Evolutionary conservation across 2,113 vertebrate genomes (phyloP).

Genomic region (Protomyctophum bolini): DNA sequence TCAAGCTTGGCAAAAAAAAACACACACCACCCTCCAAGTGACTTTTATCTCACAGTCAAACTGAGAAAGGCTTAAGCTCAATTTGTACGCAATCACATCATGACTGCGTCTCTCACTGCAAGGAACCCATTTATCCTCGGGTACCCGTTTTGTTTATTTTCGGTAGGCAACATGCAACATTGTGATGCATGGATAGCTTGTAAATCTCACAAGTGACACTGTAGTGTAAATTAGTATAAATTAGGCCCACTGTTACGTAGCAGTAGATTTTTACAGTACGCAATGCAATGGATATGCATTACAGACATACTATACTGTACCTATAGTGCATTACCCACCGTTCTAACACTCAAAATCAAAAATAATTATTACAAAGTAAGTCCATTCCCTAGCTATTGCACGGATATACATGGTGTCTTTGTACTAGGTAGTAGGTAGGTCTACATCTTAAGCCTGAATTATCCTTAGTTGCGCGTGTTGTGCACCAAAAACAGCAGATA

Average conservation of each 20-base stretch:
- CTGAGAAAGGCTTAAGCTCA: conserved; percentile 6
- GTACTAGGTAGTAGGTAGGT: conserved; percentile 33
- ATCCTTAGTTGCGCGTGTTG: no score
- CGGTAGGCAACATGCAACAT: no score
- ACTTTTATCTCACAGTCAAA: conserved; percentile 42
- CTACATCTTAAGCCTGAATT: no score
- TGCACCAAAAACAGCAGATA: no score
- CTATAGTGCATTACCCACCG: conserved; percentile 50
- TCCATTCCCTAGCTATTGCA: conserved; percentile 62
- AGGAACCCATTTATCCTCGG: no score
- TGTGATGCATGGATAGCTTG: no score
- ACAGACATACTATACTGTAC: conserved; percentile 42
- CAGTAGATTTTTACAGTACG: conserved; percentile 43
- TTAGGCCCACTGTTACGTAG: conserved; percentile 15
- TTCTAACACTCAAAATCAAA: conserved; percentile 52
- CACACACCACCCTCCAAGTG: conserved; percentile 49
- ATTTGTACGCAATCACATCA: no score
- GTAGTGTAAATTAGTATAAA: no score
- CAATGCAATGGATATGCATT: conserved; percentile 50
- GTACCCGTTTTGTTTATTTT: no score
- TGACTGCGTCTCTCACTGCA: no score
- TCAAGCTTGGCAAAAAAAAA: conserved; percentile 69
- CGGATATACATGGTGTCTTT: conserved; percentile 49
- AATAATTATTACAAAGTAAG: conserved; percentile 54
- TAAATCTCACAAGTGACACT: no score